A percentile compares a stretch with the other conserved stretches of the same genome.
These are phyloP conservation scores for Neomorphus geoffroyi DNA, from an alignment of 2,797 vertebrate species.

Conservation along the genomic window DNA sequence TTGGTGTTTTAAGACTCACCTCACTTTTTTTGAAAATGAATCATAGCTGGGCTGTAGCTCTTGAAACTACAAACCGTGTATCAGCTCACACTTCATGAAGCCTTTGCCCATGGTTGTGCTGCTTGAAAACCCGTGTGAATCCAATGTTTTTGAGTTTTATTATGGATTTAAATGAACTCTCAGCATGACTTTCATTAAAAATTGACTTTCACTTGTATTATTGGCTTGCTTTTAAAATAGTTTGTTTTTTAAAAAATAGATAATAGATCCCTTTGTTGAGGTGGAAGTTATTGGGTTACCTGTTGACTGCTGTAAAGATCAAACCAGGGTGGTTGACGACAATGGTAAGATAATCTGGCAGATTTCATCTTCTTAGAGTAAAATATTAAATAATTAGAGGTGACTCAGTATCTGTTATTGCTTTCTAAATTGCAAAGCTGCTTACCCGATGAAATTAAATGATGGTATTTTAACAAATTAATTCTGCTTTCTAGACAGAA, in stretches of 20 bases:
- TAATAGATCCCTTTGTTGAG: slow-evolving; percentile 98
- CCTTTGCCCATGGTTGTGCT: background rate
- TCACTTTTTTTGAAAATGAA: background rate
- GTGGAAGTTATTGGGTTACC: slow-evolving; percentile 98
- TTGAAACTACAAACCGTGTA: background rate
- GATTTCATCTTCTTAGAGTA: background rate
- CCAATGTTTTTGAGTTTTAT: background rate
- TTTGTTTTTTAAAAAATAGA: slow-evolving; percentile 77
- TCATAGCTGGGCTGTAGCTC: background rate
- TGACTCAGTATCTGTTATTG: background rate
- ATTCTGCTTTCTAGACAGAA: background rate
- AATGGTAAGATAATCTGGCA: slow-evolving; percentile 83
- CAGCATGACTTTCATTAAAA: background rate
- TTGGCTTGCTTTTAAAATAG: background rate
- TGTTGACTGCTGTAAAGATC: slow-evolving; percentile 95
- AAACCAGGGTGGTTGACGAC: slow-evolving; percentile 96
- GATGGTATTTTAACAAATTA: background rate
- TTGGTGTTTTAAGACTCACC: background rate
- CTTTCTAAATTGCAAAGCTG: background rate
- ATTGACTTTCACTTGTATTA: background rate
- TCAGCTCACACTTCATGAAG: background rate
- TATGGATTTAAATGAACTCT: background rate
- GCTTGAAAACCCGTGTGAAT: background rate
- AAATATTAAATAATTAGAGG: background rate
- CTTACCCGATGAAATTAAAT: background rate